Evolutionary conservation across 2,797 vertebrate species (phyloP).

Genomic region (Cichlasoma orientale): DNA sequence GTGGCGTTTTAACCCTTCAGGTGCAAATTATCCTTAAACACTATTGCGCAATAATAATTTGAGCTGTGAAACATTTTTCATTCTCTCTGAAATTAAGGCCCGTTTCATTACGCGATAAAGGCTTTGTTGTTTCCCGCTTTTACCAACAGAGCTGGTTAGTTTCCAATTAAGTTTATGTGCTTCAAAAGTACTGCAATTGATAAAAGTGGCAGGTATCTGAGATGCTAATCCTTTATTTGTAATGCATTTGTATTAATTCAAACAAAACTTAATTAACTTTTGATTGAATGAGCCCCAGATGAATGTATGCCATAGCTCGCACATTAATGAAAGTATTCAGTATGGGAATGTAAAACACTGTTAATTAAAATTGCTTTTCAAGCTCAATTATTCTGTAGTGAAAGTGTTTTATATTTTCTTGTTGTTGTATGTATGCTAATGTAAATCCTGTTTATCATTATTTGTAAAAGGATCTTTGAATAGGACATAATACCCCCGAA

Average conservation of each 20-base stretch:
- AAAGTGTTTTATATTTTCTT: background rate
- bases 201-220: background rate
- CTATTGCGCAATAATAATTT: background rate
- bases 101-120: background rate
- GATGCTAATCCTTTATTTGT: conserved; percentile 1
- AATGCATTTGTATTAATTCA: conserved; percentile 5
- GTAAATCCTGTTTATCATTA: conserved; percentile 5
- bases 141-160: background rate
- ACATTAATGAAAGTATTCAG: background rate
- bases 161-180: background rate
- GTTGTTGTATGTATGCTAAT: conserved; percentile 3
- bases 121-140: conserved; percentile 20
- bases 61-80: background rate
- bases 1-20: conserved; percentile 13
- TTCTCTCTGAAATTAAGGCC: background rate
- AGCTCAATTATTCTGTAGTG: background rate
- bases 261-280: conserved; percentile 16
- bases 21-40: background rate
- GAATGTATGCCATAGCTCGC: background rate
- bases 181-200: background rate
- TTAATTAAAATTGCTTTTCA: conserved; percentile 8
- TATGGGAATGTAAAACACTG: conserved; percentile 5
- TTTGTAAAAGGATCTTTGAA: conserved; percentile 25
- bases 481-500: background rate
- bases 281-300: conserved; percentile 20